A percentile compares a stretch with the other conserved stretches of the same genome.
phyloP scores from a whole-genome alignment of 2,113 vertebrate genomes.

The Leptodactylus fuscus region DNA sequence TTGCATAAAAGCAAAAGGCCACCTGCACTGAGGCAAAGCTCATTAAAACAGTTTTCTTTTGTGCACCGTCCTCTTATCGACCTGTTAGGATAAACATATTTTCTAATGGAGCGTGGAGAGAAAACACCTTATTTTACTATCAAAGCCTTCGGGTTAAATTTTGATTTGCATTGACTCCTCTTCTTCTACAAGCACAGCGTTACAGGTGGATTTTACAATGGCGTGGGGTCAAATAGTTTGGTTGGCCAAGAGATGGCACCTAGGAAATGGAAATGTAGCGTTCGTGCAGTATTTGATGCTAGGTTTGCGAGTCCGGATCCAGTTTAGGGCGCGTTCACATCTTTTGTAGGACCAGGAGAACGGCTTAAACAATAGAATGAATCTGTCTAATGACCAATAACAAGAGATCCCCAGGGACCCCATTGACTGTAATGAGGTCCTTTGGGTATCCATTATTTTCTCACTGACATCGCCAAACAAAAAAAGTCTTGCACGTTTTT shows the following conservation, averaged over 20 bases:
- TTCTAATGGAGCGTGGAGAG: neutral
- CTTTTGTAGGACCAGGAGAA: too few species aligned
- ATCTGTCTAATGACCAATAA: too few species aligned
- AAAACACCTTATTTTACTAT: conserved; percentile 2
- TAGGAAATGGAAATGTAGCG: neutral
- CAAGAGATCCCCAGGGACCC: too few species aligned
- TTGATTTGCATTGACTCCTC: neutral
- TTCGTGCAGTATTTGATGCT: neutral
- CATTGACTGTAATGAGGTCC: too few species aligned
- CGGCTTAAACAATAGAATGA: too few species aligned
- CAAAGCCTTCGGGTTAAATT: neutral
- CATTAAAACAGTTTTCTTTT: conserved; percentile 18
- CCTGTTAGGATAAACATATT: conserved; percentile 31
- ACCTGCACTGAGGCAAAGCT: conserved; percentile 8
- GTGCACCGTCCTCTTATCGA: conserved; percentile 3
- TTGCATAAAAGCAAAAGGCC: conserved; percentile 33
- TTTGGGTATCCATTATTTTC: too few species aligned
- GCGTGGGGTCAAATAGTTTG: neutral
- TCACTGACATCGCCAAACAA: too few species aligned
- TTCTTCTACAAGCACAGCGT: neutral
- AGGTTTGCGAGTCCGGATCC: neutral
- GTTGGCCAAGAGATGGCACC: neutral
- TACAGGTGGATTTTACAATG: neutral
- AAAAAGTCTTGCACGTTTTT: too few species aligned
- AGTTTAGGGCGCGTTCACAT: neutral